Conservation (phyloP, 2,888 invertebrate genomes). For the Drosophila sordidula region DNA sequence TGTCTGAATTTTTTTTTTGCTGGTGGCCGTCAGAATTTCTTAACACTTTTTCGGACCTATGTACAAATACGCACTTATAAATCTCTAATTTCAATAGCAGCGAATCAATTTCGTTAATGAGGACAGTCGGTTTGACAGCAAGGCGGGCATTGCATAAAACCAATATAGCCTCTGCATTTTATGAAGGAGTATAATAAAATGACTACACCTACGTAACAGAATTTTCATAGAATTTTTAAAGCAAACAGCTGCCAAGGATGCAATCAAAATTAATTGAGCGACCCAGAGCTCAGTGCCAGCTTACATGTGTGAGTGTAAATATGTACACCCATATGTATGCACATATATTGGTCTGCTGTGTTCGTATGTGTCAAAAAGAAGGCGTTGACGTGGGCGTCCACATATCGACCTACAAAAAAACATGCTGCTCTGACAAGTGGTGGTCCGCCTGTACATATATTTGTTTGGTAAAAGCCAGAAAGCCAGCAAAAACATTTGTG, state of each 20-base stretch:
- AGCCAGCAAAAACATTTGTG: constrained; percentile 32
- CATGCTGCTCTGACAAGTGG: constrained; percentile 48
- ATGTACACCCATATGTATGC: constrained; percentile 1
- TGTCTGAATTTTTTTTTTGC: too few relatives aligned
- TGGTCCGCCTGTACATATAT: constrained; percentile 24
- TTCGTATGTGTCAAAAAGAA: constrained; percentile 66
- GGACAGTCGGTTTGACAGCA: too few relatives aligned
- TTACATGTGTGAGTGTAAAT: constrained; percentile 8
- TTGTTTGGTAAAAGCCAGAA: constrained; percentile 18
- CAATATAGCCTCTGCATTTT: neutral
- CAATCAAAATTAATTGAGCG: constrained; percentile 78
- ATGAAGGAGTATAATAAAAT: constrained; percentile 10
- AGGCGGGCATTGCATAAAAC: neutral
- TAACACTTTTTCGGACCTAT: too few relatives aligned
- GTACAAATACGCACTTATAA: too few relatives aligned
- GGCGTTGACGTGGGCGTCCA: constrained; percentile 68
- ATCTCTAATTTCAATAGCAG: too few relatives aligned
- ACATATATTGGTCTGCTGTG: constrained; percentile 1
- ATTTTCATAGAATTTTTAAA: constrained; percentile 38
- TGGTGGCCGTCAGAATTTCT: too few relatives aligned
- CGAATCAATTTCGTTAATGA: too few relatives aligned
- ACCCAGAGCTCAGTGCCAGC: constrained; percentile 62
- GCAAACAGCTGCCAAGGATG: constrained; percentile 73
- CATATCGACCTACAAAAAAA: constrained; percentile 59
- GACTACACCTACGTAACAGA: constrained; percentile 41